These are phyloP conservation scores for Parazoanthus swiftii DNA, from an alignment of 92 coral and sea anemone genomes.

Conservation along the genomic window DNA sequence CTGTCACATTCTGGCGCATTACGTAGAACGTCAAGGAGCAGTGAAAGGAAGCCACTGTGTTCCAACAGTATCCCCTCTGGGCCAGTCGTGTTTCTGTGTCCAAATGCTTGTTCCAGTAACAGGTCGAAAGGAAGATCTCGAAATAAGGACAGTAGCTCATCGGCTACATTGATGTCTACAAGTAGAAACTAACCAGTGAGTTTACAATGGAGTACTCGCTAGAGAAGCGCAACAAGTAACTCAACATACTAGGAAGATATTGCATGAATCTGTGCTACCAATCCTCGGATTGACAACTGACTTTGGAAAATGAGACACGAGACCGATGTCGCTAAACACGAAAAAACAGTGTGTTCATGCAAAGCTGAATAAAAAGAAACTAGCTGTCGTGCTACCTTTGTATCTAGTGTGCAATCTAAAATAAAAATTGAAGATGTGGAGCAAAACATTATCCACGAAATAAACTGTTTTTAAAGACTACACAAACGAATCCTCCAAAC, in stretches of 20 bases:
- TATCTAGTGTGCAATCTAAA: no score
- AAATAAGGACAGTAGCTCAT: slow-evolving; percentile 41
- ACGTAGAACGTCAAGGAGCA: not conserved
- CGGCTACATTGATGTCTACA: slow-evolving; percentile 26
- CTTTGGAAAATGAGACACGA: no score
- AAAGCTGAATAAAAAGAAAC: no score
- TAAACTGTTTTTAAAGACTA: no score
- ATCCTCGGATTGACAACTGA: no score
- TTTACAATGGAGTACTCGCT: not conserved
- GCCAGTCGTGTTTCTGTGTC: slow-evolving; percentile 24
- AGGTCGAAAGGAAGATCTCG: slow-evolving; percentile 58
- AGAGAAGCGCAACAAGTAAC: not conserved
- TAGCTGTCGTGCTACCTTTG: no score
- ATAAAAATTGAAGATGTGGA: no score
- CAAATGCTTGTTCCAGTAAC: slow-evolving; percentile 64
- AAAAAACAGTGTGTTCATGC: no score
- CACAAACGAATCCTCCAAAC: no score
- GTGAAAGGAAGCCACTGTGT: slow-evolving; percentile 1
- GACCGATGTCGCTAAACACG: no score
- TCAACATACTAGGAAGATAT: not conserved
- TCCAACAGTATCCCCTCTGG: slow-evolving; percentile 8
- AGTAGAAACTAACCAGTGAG: not conserved
- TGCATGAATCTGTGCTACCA: no score
- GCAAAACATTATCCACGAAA: no score
- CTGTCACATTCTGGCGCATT: not conserved